Evolutionary conservation across 2,797 vertebrate genomes (phyloP).

Genomic region (Hoplostethus mediterraneus): DNA sequence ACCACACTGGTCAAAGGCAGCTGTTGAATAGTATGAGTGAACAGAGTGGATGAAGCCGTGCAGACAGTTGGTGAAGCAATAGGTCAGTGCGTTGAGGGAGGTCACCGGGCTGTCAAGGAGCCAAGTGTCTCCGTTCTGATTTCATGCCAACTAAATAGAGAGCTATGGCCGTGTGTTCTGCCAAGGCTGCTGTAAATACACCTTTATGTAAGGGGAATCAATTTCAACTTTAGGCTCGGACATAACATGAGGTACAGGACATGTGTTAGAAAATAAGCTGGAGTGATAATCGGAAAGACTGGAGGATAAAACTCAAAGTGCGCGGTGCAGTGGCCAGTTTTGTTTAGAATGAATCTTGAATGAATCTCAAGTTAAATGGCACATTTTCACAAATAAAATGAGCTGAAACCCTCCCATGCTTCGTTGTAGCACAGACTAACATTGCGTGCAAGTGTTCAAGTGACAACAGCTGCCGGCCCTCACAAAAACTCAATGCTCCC

Average conservation of each 20-base stretch:
- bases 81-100: slow-evolving; percentile 67
- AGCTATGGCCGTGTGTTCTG: slow-evolving; percentile 69
- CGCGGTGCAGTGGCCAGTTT: background rate
- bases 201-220: slow-evolving; percentile 76
- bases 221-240: slow-evolving; percentile 63
- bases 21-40: slow-evolving; percentile 29
- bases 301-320: background rate
- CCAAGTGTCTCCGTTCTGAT: slow-evolving; percentile 69
- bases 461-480: slow-evolving; percentile 64
- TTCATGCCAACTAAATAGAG: slow-evolving; percentile 77
- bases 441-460: slow-evolving; percentile 58
- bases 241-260: slow-evolving; percentile 37
- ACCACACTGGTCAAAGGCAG: slow-evolving; percentile 20
- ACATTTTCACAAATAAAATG: background rate
- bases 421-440: background rate
- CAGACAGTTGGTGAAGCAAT: slow-evolving; percentile 38
- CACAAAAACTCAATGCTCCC: slow-evolving; percentile 60
- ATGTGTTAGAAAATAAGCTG: slow-evolving; percentile 36
- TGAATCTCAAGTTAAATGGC: background rate
- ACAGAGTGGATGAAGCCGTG: slow-evolving; percentile 34
- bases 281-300: slow-evolving; percentile 19
- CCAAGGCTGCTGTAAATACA: slow-evolving; percentile 79
- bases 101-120: slow-evolving; percentile 64
- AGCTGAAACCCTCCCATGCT: background rate
- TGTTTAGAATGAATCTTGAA: slow-evolving; percentile 19